Conservation (phyloP, 2,888 invertebrate genomes). For the Allygus modestus region DNA sequence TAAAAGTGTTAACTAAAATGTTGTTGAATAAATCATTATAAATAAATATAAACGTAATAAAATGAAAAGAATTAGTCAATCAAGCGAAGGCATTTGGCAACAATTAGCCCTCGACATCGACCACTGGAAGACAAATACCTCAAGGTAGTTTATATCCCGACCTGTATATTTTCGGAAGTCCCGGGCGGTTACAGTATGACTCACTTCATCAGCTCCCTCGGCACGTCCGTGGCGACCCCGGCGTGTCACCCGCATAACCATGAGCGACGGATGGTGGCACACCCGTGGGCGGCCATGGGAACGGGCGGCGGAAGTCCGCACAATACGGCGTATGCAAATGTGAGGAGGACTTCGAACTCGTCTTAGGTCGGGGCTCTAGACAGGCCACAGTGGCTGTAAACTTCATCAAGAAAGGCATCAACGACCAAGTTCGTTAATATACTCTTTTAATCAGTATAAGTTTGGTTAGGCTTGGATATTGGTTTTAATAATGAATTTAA, state of each 20-base stretch:
- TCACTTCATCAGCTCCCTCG: neutral
- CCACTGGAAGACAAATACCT: neutral
- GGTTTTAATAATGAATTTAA: no score
- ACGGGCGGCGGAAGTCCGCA: slow-evolving; percentile 1
- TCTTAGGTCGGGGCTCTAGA: neutral
- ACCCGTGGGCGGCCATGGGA: neutral
- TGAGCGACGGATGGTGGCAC: neutral
- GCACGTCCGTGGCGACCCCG: neutral
- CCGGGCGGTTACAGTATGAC: neutral
- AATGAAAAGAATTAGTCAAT: neutral
- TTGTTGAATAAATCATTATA: neutral
- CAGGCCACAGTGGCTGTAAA: no score
- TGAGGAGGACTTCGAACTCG: neutral
- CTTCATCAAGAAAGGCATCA: no score
- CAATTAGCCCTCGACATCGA: neutral
- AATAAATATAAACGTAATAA: neutral
- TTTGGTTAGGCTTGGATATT: no score
- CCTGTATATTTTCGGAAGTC: neutral
- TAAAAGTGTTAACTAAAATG: no score
- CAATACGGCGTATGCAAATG: neutral
- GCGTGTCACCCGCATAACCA: neutral
- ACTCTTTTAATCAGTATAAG: no score
- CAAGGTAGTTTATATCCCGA: neutral
- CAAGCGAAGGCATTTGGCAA: neutral
- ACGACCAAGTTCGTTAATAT: no score